Percentiles rank a stretch among this genome's conserved stretches.
phyloP scores from a whole-genome alignment of 2,797 vertebrate species.

The Podarcis lilfordi region DNA sequence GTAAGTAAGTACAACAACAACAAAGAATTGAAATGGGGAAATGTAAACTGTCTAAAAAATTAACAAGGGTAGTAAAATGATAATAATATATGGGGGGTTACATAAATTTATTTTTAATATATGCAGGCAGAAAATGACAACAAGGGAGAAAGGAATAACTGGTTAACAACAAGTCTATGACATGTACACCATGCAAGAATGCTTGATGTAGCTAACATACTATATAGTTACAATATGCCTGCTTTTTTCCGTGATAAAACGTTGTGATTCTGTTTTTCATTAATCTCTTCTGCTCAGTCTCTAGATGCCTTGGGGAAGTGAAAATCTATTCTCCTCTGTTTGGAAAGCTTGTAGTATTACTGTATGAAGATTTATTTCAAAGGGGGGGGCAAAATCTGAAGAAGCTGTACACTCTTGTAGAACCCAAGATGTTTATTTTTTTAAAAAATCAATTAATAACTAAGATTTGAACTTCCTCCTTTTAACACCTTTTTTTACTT shows the following conservation, averaged over 20 bases:
- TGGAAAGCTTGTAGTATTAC: slow-evolving; percentile 5
- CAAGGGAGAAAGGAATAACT: slow-evolving; percentile 7
- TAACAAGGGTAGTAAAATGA: neutral
- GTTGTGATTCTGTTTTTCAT: slow-evolving; percentile 17
- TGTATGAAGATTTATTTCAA: slow-evolving; percentile 10
- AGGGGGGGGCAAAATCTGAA: neutral
- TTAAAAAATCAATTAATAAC: neutral
- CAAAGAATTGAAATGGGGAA: neutral
- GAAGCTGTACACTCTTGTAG: neutral
- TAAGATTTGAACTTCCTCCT: neutral
- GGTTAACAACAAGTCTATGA: neutral
- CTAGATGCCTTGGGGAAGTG: neutral
- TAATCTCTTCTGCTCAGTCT: slow-evolving; percentile 9
- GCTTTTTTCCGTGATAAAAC: slow-evolving; percentile 17
- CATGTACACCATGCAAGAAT: neutral
- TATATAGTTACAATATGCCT: neutral
- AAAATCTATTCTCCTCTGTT: neutral
- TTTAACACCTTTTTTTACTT: neutral
- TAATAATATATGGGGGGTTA: slow-evolving; percentile 1
- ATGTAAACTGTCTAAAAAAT: neutral
- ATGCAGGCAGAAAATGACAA: slow-evolving; percentile 1
- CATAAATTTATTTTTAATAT: slow-evolving; percentile 4
- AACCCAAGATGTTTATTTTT: neutral
- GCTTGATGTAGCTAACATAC: slow-evolving; percentile 27
- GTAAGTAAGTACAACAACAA: neutral